Conservation (phyloP, 2,113 vertebrate species). For the Ochotona curzoniae region DNA sequence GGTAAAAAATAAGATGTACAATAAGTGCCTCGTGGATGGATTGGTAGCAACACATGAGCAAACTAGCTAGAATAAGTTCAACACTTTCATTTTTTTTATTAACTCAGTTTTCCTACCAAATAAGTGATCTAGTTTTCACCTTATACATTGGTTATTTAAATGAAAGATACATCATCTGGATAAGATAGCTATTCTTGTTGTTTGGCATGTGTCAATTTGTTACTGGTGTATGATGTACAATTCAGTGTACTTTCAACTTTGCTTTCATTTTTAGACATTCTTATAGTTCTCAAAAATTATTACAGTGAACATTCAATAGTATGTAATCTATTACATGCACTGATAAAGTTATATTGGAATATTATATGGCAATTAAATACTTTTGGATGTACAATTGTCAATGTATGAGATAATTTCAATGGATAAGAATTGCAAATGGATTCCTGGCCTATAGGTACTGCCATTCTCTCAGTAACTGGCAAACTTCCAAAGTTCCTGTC, state of each 20-base stretch:
- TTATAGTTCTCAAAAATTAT: slow-evolving; percentile 25
- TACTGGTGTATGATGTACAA: neutral
- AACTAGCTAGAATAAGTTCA: neutral
- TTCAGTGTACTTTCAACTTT: neutral
- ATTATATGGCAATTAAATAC: neutral
- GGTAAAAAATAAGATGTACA: neutral
- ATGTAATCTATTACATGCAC: neutral
- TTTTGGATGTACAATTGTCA: neutral
- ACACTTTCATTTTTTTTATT: neutral
- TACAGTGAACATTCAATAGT: neutral
- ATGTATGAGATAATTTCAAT: neutral
- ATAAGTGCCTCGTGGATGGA: slow-evolving; percentile 19
- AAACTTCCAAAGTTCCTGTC: neutral
- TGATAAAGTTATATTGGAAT: neutral
- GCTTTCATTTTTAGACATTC: slow-evolving; percentile 12
- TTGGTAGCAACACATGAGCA: neutral
- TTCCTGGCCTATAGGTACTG: neutral
- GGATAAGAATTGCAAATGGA: neutral
- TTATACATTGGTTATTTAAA: neutral
- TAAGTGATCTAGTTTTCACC: neutral
- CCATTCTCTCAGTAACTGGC: neutral
- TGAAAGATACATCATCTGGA: neutral
- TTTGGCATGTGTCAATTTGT: neutral
- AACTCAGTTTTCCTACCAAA: neutral
- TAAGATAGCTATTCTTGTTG: neutral